Base-by-base conservation (phyloP, 2,888 invertebrate genomes). In the Minunthozetes semirufus region DNA sequence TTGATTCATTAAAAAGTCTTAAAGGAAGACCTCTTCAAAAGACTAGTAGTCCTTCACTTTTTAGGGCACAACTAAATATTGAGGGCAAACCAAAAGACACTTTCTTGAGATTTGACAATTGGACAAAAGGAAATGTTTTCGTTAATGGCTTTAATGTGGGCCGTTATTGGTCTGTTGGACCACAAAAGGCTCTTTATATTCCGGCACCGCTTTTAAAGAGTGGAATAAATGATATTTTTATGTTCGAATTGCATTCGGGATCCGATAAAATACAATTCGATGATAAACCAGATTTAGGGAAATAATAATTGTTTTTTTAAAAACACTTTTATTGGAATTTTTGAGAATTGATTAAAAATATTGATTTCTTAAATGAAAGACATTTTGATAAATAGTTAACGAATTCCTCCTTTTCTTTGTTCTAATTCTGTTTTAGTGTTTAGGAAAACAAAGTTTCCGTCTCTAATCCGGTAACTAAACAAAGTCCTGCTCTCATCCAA, bases 91-190 rank as follows among this genome's bases (percentile, higher is more conserved):
- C 88, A 0, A 81, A 85, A 48, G 93, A 94, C 80, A 93, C 92
- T 0, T 94, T 88, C 81, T 81, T 94, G 15, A 88, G 91, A 80
- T 88, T 91, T 79, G 85, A 86, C 63, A 88, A 87, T n/a, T 95
- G 94, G 94, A 88, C 87, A 73, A 94, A 93, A 84, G 94, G 94
- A 1, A 87, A 90, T 76, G 88, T 90, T 0, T 90, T 91, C 82
- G 84, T 95, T 0, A 95, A 95, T 81, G 91, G 90, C 0, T 88
- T 90, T 80, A 92, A 93, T 81, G 84, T 95, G 27, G 94, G 94
- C 0, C 86, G 94, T 66, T 93, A 94, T 82, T 92, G 91, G 89
- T 88, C 79, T 22, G 81, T 86, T 0, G 94, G 94, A 0, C 94
- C 94, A 0, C 91, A 92, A 82, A 86, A 89, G 76, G 91, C 91